A percentile compares a stretch with the other conserved stretches of the same genome.
These are phyloP conservation scores for Lithophane socia DNA, from an alignment of 2,888 invertebrate genomes.

Conservation along the genomic window DNA sequence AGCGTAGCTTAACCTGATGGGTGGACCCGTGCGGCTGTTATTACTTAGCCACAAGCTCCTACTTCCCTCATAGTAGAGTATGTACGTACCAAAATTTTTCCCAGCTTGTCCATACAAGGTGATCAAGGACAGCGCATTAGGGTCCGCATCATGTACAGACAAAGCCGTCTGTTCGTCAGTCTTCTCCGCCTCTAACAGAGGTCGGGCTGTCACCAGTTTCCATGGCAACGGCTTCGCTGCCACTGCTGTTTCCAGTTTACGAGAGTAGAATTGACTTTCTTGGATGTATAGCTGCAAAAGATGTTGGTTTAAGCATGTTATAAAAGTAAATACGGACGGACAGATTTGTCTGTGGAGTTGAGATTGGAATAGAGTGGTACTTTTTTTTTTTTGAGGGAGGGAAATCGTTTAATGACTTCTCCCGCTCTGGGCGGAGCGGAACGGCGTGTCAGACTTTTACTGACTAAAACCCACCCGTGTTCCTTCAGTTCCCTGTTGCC, in stretches of 20 bases:
- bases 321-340: not conserved
- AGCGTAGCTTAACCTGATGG: too few species aligned
- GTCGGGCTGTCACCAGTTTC: slow-evolving; percentile 93
- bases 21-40: too few species aligned
- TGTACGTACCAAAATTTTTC: slow-evolving; percentile 38
- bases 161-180: slow-evolving; percentile 77
- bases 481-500: too few species aligned
- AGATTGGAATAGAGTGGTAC: not conserved
- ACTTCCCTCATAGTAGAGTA: too few species aligned
- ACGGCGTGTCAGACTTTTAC: not conserved
- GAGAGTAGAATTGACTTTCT: slow-evolving; percentile 85
- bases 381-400: not conserved
- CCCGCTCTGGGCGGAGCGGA: too few species aligned
- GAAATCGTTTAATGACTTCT: too few species aligned
- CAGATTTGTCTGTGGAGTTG: not conserved
- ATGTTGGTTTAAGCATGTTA: not conserved
- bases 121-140: slow-evolving; percentile 92
- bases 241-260: slow-evolving; percentile 78
- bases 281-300: slow-evolving; percentile 92
- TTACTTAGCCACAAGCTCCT: too few species aligned
- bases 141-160: slow-evolving; percentile 77
- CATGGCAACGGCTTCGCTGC: slow-evolving; percentile 91
- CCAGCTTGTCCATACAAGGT: slow-evolving; percentile 94
- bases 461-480: too few species aligned
- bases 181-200: slow-evolving; percentile 74